Evolutionary conservation across 2,797 vertebrate species (phyloP), one percentile per base, ranked within the genome.

Genomic region (Microcaecilia unicolor): DNA sequence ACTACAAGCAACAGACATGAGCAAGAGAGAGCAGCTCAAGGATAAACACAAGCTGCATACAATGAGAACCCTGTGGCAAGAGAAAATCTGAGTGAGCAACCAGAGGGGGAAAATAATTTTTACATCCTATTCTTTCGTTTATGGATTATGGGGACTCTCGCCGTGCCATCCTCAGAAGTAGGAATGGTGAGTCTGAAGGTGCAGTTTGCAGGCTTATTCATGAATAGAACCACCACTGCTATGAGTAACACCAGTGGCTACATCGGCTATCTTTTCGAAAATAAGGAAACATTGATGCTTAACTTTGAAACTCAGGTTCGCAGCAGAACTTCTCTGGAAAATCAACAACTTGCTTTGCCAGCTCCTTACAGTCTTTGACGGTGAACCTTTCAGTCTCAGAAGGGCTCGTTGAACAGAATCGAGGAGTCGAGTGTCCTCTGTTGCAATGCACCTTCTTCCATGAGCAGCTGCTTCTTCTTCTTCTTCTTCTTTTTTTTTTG

Each of bases 111-210:
- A 65, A 70, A 68, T 65, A 71, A 70, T 58, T 57, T 57, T 67
- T 68, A 58, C 45, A 41, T 55, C 73, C 53, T 40, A 61, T 55
- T 71, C 37, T 61, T 71, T 54, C 70, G 65, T 42, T 69, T 77
- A 67, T 41, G 30, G 64, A 44, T 80, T 76, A 67, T 44, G 41
- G 31, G 37, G 6, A 54, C 22, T 9, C 49, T 28, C 64, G 49
- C 43, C 67, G 4, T 22, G 35, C 49, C 56, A 52, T 48, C 47
- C 61, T 70, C 43, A 27, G 47, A 68, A 57, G 45, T 40, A 44
- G n/a, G n/a, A n/a, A n/a, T n/a, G n/a, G n/a, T n/a, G n/a, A n/a
- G n/a, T n/a, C n/a, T n/a, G n/a, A n/a, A n/a, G n/a, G n/a, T n/a
- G n/a, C n/a, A 63, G 56, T 31, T 49, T 41, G 54, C 53, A 63